Base-by-base conservation (phyloP, 2,113 vertebrate genomes). In the Strix uralensis region DNA sequence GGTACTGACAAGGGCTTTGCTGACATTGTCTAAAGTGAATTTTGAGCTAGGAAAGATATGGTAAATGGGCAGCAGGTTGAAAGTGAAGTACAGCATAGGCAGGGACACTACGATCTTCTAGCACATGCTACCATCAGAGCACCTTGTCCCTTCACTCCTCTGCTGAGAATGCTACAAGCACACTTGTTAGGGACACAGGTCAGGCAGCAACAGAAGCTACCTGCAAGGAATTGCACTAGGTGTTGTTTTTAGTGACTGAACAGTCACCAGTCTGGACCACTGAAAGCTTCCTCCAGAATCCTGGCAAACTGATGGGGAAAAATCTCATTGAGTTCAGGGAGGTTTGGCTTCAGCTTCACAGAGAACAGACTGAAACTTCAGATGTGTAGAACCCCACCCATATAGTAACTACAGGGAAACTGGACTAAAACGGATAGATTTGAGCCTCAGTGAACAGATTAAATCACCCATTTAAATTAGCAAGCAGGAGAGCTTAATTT, bases 381-480 rank as follows among this genome's bases (percentile, higher is more conserved):
- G 29, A 52, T 66, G 26, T 47, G 18, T 74, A 86, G 92, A 81
- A 83, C 29, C 18, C 47, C 67, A 78, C 52, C 63, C 59, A 55
- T 83, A 52, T 0, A 1, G 63, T 70, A 88, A 86, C 47, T 55
- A 83, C 71, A 52, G 72, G 75, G 88, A 96, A 92, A 83, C 9
- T 34, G 71, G 71, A 84, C 79, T 44, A 83, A 92, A 90, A 92
- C 1, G 5, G 73, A 59, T 59, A 93, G 8, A 90, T 70, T 10
- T 70, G 70, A 93, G 79, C 79, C 70, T 74, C 82, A 81, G 79
- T 78, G 82, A 93, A 74, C 79, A 94, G 88, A 96, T 90, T 90
- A 94, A 96, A 96, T 96, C 79, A 62, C 12, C 11, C 32, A 94
- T 58, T 94, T 88, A 93, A 81, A 94, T 81, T 67, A 92, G 81